phyloP scores from a whole-genome alignment of 2,113 vertebrate species.

The Platysteira castanea region DNA sequence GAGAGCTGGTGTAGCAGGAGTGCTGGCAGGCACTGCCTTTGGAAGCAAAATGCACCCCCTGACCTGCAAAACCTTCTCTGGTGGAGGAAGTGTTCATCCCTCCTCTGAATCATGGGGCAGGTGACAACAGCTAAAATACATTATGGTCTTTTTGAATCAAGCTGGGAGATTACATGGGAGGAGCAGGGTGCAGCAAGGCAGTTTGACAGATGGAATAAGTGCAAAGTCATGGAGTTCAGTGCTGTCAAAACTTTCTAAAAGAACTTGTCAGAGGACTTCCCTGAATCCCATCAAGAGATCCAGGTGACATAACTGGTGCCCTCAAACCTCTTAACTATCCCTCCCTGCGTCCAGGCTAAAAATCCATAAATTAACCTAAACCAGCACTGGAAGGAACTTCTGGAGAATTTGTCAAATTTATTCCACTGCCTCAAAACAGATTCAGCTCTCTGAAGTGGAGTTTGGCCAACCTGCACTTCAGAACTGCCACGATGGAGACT shows the following conservation, averaged over 20 bases:
- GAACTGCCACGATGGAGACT: constrained; percentile 9
- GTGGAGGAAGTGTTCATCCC: neutral
- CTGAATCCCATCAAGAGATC: neutral
- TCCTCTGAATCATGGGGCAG: neutral
- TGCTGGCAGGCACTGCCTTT: neutral
- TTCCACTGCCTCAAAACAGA: constrained; percentile 20
- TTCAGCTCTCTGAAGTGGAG: neutral
- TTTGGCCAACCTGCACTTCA: neutral
- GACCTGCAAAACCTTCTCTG: neutral
- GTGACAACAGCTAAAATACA: neutral
- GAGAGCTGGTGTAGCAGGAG: neutral
- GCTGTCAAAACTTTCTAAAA: neutral
- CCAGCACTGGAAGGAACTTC: neutral
- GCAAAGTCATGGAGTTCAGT: neutral
- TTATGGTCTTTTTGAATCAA: neutral
- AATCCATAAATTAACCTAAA: neutral
- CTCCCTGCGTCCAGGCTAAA: neutral
- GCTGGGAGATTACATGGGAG: neutral
- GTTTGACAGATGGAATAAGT: neutral
- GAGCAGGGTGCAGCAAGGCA: neutral
- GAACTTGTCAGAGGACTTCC: neutral
- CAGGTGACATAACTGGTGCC: neutral
- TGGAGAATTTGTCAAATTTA: constrained; percentile 13
- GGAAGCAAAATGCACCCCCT: neutral
- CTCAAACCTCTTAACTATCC: neutral